phyloP scores from a whole-genome alignment of 2,113 vertebrate species.

The Brevimyrus niger region DNA sequence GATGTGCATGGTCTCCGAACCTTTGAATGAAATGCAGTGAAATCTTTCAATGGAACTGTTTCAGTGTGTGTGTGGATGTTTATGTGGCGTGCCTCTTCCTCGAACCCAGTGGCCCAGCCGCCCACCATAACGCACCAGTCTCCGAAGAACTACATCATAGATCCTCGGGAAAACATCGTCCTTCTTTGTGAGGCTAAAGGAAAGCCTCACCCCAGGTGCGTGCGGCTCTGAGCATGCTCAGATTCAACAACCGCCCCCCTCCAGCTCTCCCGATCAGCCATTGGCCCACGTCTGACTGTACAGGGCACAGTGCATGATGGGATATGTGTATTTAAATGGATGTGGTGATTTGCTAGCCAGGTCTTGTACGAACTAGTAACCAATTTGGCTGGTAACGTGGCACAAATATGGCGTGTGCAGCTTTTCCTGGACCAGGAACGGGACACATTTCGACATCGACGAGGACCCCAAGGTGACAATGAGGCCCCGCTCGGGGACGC shows the following conservation, averaged over 20 bases:
- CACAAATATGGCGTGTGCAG: constrained; percentile 45
- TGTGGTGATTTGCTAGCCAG: neutral
- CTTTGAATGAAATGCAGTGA: neutral
- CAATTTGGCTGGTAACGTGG: neutral
- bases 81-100: neutral
- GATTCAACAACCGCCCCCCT: neutral
- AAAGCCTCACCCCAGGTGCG: constrained; percentile 87
- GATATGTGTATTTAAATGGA: neutral
- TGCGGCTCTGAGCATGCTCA: constrained; percentile 15
- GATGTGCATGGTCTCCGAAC: neutral
- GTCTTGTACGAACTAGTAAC: neutral
- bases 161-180: constrained; percentile 88
- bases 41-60: neutral
- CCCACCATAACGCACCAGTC: constrained; percentile 94
- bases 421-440: constrained; percentile 92
- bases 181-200: constrained; percentile 95
- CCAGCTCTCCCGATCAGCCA: neutral
- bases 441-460: constrained; percentile 88
- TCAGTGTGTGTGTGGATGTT: neutral
- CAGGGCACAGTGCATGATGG: neutral
- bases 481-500: constrained; percentile 79
- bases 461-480: constrained; percentile 75
- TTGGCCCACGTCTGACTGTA: neutral
- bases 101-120: constrained; percentile 78
- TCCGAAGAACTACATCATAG: constrained; percentile 93